Base-by-base conservation (phyloP, 2,888 invertebrate species). In the Parnassius orleans region DNA sequence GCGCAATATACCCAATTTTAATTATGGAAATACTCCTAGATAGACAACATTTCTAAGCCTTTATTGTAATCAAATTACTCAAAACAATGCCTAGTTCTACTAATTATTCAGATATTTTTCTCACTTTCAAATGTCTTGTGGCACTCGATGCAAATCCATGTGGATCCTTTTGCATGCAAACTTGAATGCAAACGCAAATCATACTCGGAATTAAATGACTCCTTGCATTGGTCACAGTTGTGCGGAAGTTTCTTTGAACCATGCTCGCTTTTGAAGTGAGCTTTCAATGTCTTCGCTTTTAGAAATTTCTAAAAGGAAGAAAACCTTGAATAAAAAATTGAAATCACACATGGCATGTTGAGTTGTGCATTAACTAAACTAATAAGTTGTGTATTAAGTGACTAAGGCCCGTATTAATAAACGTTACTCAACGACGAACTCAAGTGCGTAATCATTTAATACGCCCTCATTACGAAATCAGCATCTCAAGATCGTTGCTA, bases 161-260 rank as follows among this genome's bases (percentile, higher is more conserved):
- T 71, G 1, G 78, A 80, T 5, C 79, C 82, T 44, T 77, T 76
- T 1, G 68, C 67, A 70, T 93, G 93, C 58, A 93, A 70, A 1
- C 90, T 83, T 1, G 77, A 72, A 70, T 93, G 93, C 50, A 93
- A 75, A 42, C 79, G 69, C 19, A 93, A 78, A 70, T 93, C 93
- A 51, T 84, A 79, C 66, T 90, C 84, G 0, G 86, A 83, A n/a
- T 70, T 75, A 69, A 93, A 93, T 1, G 80, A 77, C 12, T 88
- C 81, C 10, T 86, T 84, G 72, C 93, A 93, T 42, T 87, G 75
- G 0, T 65, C 64, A 69, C 93, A 93, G 1, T 80, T 71, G 63
- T 75, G 66, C 0, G 72, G 68, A 2, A 63, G 51, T 2, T 66
- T 68, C n/a, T 60, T 65, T 0, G 60, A 63, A 41, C 62, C 66